phyloP scores from a whole-genome alignment of 2,888 invertebrate genomes.

The Eupeodes latifasciatus region DNA sequence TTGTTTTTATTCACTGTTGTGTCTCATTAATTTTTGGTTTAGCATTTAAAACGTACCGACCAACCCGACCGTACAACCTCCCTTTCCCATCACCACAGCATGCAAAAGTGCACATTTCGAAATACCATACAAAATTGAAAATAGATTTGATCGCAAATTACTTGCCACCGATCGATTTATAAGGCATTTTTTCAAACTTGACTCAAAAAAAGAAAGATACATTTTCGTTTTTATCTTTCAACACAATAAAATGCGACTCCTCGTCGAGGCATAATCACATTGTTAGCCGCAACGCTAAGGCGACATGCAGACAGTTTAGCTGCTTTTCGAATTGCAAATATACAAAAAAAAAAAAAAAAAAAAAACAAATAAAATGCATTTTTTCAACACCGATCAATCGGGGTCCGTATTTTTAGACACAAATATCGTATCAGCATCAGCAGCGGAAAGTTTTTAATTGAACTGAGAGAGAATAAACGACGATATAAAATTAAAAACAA shows the following conservation, averaged over 20 bases:
- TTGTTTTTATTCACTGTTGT: slow-evolving; percentile 6
- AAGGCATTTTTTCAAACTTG: slow-evolving; percentile 58
- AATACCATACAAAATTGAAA: slow-evolving; percentile 73
- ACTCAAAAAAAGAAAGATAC: not conserved
- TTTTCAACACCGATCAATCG: slow-evolving; percentile 71
- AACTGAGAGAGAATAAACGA: slow-evolving; percentile 45
- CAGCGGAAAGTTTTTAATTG: slow-evolving; percentile 68
- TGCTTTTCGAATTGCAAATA: slow-evolving; percentile 12
- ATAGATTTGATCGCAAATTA: slow-evolving; percentile 73
- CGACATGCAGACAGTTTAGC: slow-evolving; percentile 32
- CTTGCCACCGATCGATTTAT: slow-evolving; percentile 68
- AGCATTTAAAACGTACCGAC: slow-evolving; percentile 22
- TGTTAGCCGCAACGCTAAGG: slow-evolving; percentile 44
- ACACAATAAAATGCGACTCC: slow-evolving; percentile 71
- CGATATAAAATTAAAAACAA: slow-evolving; percentile 16
- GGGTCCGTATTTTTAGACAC: slow-evolving; percentile 72
- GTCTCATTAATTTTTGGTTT: slow-evolving; percentile 30
- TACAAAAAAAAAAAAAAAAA: not conserved
- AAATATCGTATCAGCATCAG: slow-evolving; percentile 64
- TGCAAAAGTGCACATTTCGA: slow-evolving; percentile 36
- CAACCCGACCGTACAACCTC: not conserved
- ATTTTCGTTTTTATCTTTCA: slow-evolving; percentile 57
- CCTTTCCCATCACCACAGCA: not conserved
- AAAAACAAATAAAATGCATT: slow-evolving; percentile 65
- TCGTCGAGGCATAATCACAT: slow-evolving; percentile 77